Base-by-base conservation (phyloP, 2,797 vertebrate genomes). In the Peromyscus aztecus region DNA sequence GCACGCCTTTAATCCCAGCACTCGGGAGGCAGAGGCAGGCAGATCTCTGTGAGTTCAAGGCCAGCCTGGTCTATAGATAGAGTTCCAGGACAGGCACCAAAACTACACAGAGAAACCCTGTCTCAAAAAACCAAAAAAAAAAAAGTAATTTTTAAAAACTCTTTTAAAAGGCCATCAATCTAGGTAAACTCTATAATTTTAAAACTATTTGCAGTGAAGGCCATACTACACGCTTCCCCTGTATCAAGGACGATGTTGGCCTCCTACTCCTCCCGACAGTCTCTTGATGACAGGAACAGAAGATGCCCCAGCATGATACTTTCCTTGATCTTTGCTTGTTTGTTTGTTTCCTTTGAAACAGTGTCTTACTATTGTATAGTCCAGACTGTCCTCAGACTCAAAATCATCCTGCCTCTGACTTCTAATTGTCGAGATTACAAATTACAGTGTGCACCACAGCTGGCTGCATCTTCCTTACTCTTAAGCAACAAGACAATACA, bases 141-240 rank as follows among this genome's bases (percentile, higher is more conserved):
- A 71, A 37, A 71, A 71, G n/a, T 71, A 71, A 71, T 67, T 67
- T 67, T 16, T 67, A 34, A 67, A 67, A 67, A 67, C 34, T 34
- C 31, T 0, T 75, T 37, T 43, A 75, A 76, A 57, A 87, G n/a
- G 17, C 10, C 76, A 94, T 12, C 14, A 10, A 31, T 24, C 52
- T 57, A 31, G 31, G n/a, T 46, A 59, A 93, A 80, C 57, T 94
- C 57, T 55, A 59, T 29, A 90, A 63, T 49, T 73, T n/a, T 57
- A 83, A 37, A 40, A 90, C 55, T 75, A 37, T 17, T 9, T 85
- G 24, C 57, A 37, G 17, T n/a, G 46, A 27, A 1, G 8, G 63
- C 49, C 19, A 2, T 10, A 55, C 34, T 10, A 23, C 24, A 17
- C 3, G 14, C 34, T 29, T 77, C 16, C 65, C 63, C 55, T 11